Conservation (phyloP, 2,797 vertebrate genomes). For the Trachurus trachurus region DNA sequence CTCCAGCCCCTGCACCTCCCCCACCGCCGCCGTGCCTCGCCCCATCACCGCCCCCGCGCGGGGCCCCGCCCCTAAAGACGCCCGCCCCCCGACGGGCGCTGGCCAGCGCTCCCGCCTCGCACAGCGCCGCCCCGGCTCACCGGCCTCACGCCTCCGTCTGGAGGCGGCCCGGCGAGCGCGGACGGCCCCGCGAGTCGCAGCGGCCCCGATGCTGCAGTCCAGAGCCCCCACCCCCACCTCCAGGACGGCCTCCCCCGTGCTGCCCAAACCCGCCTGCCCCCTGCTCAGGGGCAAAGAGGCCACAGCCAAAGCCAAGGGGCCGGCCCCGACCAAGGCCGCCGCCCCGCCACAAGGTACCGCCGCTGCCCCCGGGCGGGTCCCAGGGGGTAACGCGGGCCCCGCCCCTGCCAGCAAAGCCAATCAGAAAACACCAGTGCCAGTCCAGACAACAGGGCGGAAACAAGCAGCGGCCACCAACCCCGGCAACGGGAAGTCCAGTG, state of each 20-base stretch:
- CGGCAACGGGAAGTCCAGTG: conserved; percentile 45
- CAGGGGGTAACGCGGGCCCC: conserved; percentile 70
- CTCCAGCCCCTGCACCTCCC: conserved; percentile 65
- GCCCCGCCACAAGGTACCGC: conserved; percentile 9
- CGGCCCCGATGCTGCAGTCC: conserved; percentile 12
- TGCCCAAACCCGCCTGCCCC: conserved; percentile 37
- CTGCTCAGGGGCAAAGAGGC: conserved; percentile 54
- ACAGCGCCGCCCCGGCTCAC: conserved; percentile 77
- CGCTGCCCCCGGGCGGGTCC: conserved; percentile 62
- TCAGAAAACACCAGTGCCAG: conserved; percentile 79
- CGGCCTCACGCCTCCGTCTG: conserved; percentile 73
- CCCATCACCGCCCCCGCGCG: conserved; percentile 47
- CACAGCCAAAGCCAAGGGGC: conserved; percentile 70
- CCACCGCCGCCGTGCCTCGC: conserved; percentile 65
- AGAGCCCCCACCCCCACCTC: conserved; percentile 56
- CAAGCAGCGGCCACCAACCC: conserved; percentile 46
- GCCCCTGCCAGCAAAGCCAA: conserved; percentile 82
- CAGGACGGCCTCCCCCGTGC: conserved; percentile 49
- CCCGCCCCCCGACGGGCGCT: conserved; percentile 60
- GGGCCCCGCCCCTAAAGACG: conserved; percentile 46
- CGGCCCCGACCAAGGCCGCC: conserved; percentile 35
- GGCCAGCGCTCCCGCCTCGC: conserved; percentile 71
- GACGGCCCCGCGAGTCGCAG: conserved; percentile 18
- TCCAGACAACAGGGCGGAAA: conserved; percentile 49
- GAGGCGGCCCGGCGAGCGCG: conserved; percentile 68